Conservation (phyloP, 2,888 invertebrate species). For the Rhimphoctona megacephalus region DNA sequence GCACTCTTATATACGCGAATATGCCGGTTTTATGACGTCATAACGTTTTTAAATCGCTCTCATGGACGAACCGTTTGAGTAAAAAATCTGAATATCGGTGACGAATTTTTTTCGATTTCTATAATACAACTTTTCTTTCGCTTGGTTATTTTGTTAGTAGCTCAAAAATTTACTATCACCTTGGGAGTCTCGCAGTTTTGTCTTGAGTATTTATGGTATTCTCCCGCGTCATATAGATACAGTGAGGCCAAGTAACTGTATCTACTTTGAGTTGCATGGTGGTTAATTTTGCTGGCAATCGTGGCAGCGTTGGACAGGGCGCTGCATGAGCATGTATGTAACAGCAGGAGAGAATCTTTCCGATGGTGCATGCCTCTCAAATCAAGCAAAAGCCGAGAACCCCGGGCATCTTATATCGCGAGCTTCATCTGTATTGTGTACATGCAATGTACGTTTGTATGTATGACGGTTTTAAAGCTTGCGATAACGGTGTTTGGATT, state of each 20-base stretch:
- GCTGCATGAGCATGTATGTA: not conserved
- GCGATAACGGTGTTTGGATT: conserved; percentile 48
- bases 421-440: conserved; percentile 29
- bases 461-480: conserved; percentile 5
- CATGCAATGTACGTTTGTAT: not conserved
- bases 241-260: conserved; percentile 79
- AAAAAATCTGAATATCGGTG: too few species aligned
- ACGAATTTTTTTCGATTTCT: too few species aligned
- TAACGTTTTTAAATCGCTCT: too few species aligned
- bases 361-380: conserved; percentile 16
- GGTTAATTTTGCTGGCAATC: conserved; percentile 54
- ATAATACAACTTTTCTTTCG: not conserved
- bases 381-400: conserved; percentile 24
- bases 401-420: not conserved
- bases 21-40: too few species aligned
- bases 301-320: conserved; percentile 6
- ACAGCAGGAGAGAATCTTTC: conserved; percentile 28
- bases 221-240: conserved; percentile 58
- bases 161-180: not conserved
- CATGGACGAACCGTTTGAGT: too few species aligned
- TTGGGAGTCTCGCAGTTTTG: not conserved
- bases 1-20: too few species aligned
- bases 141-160: not conserved
- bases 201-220: conserved; percentile 3
- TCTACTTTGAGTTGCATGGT: conserved; percentile 65